Base-by-base conservation (phyloP, 2,797 vertebrate species). In the Sebastolobus altivelis region DNA sequence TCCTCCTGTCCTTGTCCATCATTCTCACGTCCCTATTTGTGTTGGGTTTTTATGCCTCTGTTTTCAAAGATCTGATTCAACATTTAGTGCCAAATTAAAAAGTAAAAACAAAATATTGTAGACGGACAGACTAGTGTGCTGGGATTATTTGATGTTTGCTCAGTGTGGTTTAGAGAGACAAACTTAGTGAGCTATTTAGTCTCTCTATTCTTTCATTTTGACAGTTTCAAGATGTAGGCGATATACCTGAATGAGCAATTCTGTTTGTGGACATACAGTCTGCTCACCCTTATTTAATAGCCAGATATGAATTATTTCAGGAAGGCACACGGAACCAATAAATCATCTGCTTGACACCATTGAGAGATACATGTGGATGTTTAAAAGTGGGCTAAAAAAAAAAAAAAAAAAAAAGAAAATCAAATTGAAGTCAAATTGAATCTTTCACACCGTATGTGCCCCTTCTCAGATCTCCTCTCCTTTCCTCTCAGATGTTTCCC, bases 401-500 rank as follows among this genome's bases (percentile, higher is more conserved):
- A 22, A 13, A 18, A 25, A 25, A 25, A 25, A 25, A 25, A 25
- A 25, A 25, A 25, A 25, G 2, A 25, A 25, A 25, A 56, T 75
- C 70, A 55, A 67, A 70, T 56, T 61, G 56, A 75, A 67, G 46
- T 76, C 58, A 75, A 80, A 84, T 73, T 84, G 13, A 81, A 72
- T 81, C 69, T 65, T 49, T 55, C 38, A 20, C 65, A 72, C 49
- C 52, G 22, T 22, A 72, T 79, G 54, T 62, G 46, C 59, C 13
- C 3, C 58, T 62, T 55, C 80, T 81, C 25, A 81, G 54, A 68
- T 61, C 58, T 70, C 54, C 59, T 72, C 60, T 65, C 18, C 27
- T 69, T 9, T 77, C 38, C 55, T 65, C 78, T 72, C 77, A 95
- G 94, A 94, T 95, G 95, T 96, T 98, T 89, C 98, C 99, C n/a